A percentile compares a stretch with the other conserved stretches of the same genome.
Conservation (phyloP, 1,140 invertebrate genomes). For the Pseudomyrmex sp. region DNA sequence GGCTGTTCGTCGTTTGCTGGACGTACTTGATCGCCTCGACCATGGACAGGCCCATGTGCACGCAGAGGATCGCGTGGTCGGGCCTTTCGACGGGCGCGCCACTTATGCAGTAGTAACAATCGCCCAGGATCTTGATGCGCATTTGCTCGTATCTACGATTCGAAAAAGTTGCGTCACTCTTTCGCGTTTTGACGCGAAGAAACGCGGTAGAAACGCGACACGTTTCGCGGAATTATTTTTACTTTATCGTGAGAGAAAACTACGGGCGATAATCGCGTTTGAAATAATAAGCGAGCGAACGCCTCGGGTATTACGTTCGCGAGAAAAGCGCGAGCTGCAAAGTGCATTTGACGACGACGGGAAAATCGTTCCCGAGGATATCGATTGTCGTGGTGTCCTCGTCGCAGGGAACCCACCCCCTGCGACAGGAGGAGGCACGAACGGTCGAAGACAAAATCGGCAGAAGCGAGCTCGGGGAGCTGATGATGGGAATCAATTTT, state of each 20-base stretch:
- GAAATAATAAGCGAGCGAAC: slow-evolving; percentile 3
- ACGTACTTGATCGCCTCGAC: slow-evolving; percentile 98
- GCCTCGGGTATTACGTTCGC: background rate
- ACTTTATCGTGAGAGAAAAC: background rate
- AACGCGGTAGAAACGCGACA: no score
- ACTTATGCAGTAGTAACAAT: slow-evolving; percentile 98
- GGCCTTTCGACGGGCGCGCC: slow-evolving; percentile 94
- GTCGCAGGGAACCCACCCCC: slow-evolving; percentile 29
- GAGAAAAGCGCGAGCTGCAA: slow-evolving; percentile 12
- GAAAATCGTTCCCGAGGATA: slow-evolving; percentile 47
- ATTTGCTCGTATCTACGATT: slow-evolving; percentile 95
- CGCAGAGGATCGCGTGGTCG: slow-evolving; percentile 97
- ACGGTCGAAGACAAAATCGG: slow-evolving; percentile 14
- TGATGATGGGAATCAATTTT: slow-evolving; percentile 48
- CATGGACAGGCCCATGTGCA: slow-evolving; percentile 98
- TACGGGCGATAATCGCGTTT: background rate
- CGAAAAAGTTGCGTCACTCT: background rate
- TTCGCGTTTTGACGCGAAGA: no score
- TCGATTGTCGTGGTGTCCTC: slow-evolving; percentile 46
- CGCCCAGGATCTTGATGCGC: slow-evolving; percentile 97
- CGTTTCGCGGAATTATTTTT: no score
- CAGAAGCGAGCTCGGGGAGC: slow-evolving; percentile 31
- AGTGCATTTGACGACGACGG: slow-evolving; percentile 24
- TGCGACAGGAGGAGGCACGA: slow-evolving; percentile 9
- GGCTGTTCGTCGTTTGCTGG: slow-evolving; percentile 97